Evolutionary conservation across 2,888 invertebrate genomes (phyloP), one percentile per base, ranked within the genome.

Genomic region (Cerastis rubricosa): DNA sequence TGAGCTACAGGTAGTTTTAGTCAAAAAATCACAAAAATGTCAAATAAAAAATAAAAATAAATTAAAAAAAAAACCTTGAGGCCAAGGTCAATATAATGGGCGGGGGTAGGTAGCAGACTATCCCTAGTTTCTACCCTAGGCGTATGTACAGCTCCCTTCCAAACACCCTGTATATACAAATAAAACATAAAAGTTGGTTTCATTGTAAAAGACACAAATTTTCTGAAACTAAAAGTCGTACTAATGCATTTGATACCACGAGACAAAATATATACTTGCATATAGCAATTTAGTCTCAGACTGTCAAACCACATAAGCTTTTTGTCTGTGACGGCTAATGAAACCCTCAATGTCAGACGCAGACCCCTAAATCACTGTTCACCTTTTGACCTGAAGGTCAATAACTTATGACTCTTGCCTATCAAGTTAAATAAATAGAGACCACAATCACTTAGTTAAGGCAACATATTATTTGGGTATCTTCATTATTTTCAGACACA

Each of bases 361-460:
- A 80, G 64, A 76, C 51, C 69, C 65, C 54, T 59, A 64, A 47
- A 65, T 25, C 61, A 75, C 74, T 68, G n/a, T 72, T 86, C 81
- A 86, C 85, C 85, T 87, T 85, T 88, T 54, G 29, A 19, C 80
- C 85, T 78, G 29, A 8, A 40, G 78, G 85, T 80, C 80, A 87
- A 45, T 76, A 68, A 68, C 76, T 65, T 70, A 59, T 40, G 59
- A 70, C 49, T 77, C 68, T 57, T 76, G 3, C 35, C 35, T 35
- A 68, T 67, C 47, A 71, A 80, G 57, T 74, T 57, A 59, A 78
- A 76, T 74, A 67, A 63, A 86, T 63, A 70, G 17, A 72, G 63
- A 19, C 68, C 5, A 67, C 71, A 29, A 67, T 71, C 72, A 51
- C 67, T 71, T 61, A 2, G 40, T 61, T 57, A 35, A 12, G 2